Base-by-base conservation (phyloP, 2,888 invertebrate species). In the Ochlodes sylvanus region DNA sequence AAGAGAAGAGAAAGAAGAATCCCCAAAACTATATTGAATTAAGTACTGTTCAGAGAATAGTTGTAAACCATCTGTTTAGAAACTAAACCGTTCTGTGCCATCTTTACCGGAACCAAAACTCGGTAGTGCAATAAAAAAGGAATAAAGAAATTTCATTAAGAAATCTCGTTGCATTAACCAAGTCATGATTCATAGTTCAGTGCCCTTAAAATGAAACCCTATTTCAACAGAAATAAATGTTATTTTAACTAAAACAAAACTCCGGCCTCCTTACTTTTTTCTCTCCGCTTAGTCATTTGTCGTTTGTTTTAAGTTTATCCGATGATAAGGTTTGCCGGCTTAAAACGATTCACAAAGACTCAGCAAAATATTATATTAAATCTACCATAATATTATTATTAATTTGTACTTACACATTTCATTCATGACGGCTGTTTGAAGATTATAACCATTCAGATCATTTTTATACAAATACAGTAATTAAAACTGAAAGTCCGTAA, bases 341-440 rank as follows among this genome's bases (percentile, higher is more conserved):
- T 42, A 64, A 56, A 56, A 69, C 64, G 63, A 47, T 21, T 14
- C 50, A 54, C 10, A 54, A 21, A 10, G 10, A 57, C 54, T 12
- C 7, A 42, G 50, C 41, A 38, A 38, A 57, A 67, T 56, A 42
- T 68, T 55, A 38, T n/a, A 52, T 55, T 67, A 65, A 34, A 38
- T 4, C 27, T 27, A 27, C 5, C 27, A 27, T 27, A 27, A 27
- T 4, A 5, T 50, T 38, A 64, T 27, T 19, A 44, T 15, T 32
- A 64, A 70, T 12, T 64, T 73, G 73, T 87, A 91, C 91, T 92
- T 81, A 92, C 91, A 90, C 88, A 90, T 91, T 78, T 89, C 89
- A 82, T 87, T 83, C 85, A 87, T 87, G 21, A 38, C 34, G 15
- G 44, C 44, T 34, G 15, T 55, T 19, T 34, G 17, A 38, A 60